phyloP scores from a whole-genome alignment of 2,797 vertebrate genomes.

The Tragelaphus eurycerus region DNA sequence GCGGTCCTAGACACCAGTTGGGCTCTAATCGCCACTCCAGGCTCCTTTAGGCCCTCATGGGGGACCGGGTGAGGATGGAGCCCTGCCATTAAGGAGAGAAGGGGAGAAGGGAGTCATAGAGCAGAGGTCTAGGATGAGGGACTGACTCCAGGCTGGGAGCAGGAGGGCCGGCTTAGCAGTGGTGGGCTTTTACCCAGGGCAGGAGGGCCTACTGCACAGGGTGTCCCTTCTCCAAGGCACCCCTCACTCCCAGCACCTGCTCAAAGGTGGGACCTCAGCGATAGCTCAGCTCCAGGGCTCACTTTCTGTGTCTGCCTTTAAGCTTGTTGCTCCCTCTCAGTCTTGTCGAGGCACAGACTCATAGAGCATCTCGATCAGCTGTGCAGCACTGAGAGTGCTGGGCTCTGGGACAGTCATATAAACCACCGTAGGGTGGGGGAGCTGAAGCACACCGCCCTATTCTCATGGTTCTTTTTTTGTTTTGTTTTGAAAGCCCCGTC shows the following conservation, averaged over 20 bases:
- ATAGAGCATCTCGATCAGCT: too few species aligned
- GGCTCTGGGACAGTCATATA: neutral
- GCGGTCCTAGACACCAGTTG: neutral
- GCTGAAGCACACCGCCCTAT: neutral
- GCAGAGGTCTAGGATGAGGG: neutral
- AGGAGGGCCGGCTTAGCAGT: neutral
- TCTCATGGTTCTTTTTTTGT: neutral
- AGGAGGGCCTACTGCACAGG: neutral
- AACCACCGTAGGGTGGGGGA: accelerated
- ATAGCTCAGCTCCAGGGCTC: neutral
- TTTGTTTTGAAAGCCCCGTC: neutral
- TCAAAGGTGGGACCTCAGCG: neutral
- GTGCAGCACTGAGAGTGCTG: neutral
- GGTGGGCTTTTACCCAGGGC: neutral
- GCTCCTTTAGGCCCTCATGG: neutral
- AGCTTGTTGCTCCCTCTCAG: neutral
- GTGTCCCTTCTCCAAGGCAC: neutral
- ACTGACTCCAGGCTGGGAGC: too few species aligned
- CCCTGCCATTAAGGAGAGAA: too few species aligned
- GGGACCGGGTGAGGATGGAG: neutral
- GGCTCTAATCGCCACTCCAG: too few species aligned
- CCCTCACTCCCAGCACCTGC: neutral
- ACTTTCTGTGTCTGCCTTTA: neutral
- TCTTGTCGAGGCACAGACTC: too few species aligned
- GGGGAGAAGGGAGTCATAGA: neutral